phyloP scores from a whole-genome alignment of 2,888 invertebrate genomes.

The Athripsodes cinereus region DNA sequence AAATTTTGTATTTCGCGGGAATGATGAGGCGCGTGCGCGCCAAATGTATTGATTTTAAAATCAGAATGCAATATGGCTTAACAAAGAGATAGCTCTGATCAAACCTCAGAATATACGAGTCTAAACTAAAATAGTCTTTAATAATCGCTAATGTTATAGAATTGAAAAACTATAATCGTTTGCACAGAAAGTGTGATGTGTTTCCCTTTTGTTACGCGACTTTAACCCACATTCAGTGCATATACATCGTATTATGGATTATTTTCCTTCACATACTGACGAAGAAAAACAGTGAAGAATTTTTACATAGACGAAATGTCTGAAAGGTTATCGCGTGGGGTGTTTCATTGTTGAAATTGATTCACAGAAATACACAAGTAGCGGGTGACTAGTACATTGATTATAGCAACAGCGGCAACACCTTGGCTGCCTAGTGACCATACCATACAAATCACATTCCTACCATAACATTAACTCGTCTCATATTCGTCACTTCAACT shows the following conservation, averaged over 20 bases:
- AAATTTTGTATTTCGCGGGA: conserved; percentile 5
- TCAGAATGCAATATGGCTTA: conserved; percentile 13
- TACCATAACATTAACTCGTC: too few species aligned
- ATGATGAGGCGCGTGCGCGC: conserved; percentile 11
- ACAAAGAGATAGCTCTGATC: conserved; percentile 8
- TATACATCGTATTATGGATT: conserved; percentile 2
- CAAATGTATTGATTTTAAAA: conserved; percentile 16
- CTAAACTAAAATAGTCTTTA: not conserved
- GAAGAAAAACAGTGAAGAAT: not conserved
- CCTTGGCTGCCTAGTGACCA: too few species aligned
- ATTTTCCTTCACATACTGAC: not conserved
- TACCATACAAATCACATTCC: too few species aligned
- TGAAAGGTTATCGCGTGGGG: not conserved
- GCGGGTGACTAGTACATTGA: too few species aligned
- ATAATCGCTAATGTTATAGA: not conserved
- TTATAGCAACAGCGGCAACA: too few species aligned
- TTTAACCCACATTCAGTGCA: not conserved
- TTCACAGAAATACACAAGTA: not conserved
- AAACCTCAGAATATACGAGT: not conserved
- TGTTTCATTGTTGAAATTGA: not conserved
- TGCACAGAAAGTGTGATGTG: not conserved
- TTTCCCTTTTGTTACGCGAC: conserved; percentile 4
- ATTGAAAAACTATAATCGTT: not conserved
- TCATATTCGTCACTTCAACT: too few species aligned
- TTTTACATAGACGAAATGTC: not conserved